Base-by-base conservation (phyloP, 2,888 invertebrate species). In the Chrysolina haemoptera region DNA sequence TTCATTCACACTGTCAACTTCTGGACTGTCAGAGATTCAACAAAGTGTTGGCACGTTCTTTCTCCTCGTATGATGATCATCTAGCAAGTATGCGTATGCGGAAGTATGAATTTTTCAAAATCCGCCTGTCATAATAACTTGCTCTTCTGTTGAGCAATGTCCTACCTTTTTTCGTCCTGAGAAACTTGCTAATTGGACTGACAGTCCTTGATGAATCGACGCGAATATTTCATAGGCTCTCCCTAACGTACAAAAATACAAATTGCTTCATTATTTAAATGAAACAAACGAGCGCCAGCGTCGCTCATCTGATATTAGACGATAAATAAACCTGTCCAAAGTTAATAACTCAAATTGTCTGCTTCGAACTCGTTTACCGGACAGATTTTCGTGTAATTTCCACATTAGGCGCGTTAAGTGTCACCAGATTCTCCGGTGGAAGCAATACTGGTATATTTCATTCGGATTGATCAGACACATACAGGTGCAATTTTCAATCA, bases 281-380 rank as follows among this genome's bases (percentile, higher is more conserved):
- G 43, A 53, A 53, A 53, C 53, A 53, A 53, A 53, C 11, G 3
- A 22, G 18, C 12, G 11, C 20, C 12, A 20, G 11, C 20, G 53
- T 20, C 53, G 53, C 20, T 11, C 20, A 14, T 53, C 20, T 53
- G 53, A 53, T 53, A 53, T 53, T 20, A 53, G 53, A 20, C 20
- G 53, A 53, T 53, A 53, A 53, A 53, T 53, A 20, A 5, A 20
- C 5, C 20, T 5, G 20, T 53, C 53, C 20, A 4, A 53, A 48
- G 53, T 53, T 53, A 53, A 53, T 53, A 18, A 53, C 20, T 53
- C 22, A 53, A 53, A 53, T 53, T 18, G 20, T 53, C 53, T 20
- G 12, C 10, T 53, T 20, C 53, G 53, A 20, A 12, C 10, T 11
- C 16, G 20, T 53, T 20, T 53, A 53, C 20, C 20, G 12, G 2